phyloP scores from a whole-genome alignment of 2,888 invertebrate species.

The Aphodius granarius region DNA sequence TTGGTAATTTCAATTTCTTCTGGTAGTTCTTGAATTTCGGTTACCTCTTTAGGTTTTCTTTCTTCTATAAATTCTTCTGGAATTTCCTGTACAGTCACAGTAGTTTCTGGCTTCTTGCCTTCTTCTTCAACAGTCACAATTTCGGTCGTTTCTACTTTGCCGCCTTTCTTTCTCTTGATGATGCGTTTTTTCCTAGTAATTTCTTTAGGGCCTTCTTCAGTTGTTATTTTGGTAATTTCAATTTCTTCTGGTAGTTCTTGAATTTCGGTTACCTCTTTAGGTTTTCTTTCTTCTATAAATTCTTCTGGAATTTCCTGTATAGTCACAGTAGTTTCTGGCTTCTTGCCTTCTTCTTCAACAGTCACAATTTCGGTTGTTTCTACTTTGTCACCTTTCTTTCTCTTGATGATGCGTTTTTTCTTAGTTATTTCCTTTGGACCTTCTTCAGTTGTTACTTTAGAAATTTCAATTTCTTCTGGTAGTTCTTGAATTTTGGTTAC shows the following conservation, averaged over 20 bases:
- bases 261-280: background rate
- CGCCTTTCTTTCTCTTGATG: background rate
- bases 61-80: background rate
- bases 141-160: background rate
- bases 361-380: slow-evolving; percentile 38
- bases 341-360: slow-evolving; percentile 41
- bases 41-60: background rate
- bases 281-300: background rate
- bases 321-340: slow-evolving; percentile 41
- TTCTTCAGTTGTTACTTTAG: background rate
- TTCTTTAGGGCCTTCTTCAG: slow-evolving; percentile 28
- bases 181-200: background rate
- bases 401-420: slow-evolving; percentile 16
- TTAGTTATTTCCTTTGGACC: background rate
- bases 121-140: background rate
- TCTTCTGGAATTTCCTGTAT: background rate
- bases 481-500: slow-evolving; percentile 8
- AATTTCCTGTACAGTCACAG: background rate
- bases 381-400: slow-evolving; percentile 40
- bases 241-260: background rate
- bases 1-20: background rate
- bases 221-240: slow-evolving; percentile 5
- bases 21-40: background rate
- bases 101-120: background rate
- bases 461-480: background rate